Conservation (phyloP, 1,140 invertebrate genomes). For the Callitettix versicolor region DNA sequence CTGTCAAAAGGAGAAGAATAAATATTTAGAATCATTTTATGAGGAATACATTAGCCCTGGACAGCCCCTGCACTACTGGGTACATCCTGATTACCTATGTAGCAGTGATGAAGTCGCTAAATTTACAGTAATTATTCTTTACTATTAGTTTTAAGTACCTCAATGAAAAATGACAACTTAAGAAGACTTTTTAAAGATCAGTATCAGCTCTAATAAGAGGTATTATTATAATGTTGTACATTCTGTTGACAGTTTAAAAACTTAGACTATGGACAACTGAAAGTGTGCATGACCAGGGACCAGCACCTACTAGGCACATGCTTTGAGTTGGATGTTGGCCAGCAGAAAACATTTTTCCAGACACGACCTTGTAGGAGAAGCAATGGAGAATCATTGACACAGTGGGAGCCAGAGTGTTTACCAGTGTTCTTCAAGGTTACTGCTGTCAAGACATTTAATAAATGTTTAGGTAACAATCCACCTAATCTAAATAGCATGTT, state of each 20-base stretch:
- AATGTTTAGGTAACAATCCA: not conserved
- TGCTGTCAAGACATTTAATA: not conserved
- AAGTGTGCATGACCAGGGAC: constrained; percentile 1
- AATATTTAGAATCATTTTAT: constrained; percentile 1
- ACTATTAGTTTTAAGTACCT: not conserved
- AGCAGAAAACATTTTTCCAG: not conserved
- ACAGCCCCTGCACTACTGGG: constrained; percentile 1
- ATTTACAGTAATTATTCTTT: constrained; percentile 3
- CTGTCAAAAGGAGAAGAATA: not conserved
- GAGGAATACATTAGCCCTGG: constrained; percentile 13
- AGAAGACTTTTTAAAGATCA: not conserved
- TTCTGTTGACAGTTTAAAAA: constrained; percentile 1
- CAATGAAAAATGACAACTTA: not conserved
- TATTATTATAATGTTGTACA: not conserved
- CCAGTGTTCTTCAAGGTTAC: not conserved
- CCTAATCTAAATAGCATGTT: not conserved
- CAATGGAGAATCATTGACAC: not conserved
- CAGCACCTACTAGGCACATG: not conserved
- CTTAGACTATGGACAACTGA: not conserved
- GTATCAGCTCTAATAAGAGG: not conserved
- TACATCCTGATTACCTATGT: constrained; percentile 12
- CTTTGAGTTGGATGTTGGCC: too few species aligned
- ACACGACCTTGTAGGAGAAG: not conserved
- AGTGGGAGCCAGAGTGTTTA: not conserved
- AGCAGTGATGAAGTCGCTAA: not conserved